Evolutionary conservation across 2,797 vertebrate genomes (phyloP).

Genomic region (Bradypus variegatus): DNA sequence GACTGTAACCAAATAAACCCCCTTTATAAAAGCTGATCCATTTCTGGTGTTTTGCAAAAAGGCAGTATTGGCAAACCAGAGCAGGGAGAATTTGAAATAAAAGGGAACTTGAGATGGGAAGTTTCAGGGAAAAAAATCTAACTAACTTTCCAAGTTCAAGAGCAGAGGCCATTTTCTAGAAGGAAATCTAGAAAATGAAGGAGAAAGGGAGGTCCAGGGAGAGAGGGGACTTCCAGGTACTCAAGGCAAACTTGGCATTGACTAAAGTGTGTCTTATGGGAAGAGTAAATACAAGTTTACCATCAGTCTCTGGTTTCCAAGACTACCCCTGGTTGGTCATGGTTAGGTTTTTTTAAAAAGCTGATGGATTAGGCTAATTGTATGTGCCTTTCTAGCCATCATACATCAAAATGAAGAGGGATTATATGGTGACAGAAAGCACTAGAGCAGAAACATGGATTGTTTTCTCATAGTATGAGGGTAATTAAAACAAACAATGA

Average conservation of each 20-base stretch:
- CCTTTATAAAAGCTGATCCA: no score
- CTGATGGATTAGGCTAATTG: background rate
- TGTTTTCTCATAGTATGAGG: background rate
- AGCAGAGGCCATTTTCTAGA: background rate
- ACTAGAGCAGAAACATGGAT: background rate
- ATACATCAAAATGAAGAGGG: background rate
- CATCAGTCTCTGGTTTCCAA: background rate
- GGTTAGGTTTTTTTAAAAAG: background rate
- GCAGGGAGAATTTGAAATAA: background rate
- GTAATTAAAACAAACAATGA: background rate
- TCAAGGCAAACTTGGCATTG: background rate
- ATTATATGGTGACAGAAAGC: background rate
- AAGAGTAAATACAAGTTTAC: background rate
- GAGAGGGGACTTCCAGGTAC: background rate
- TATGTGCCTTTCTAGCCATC: background rate
- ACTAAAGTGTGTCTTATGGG: background rate
- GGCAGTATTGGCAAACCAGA: no score
- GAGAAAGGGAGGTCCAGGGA: background rate
- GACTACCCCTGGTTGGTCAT: background rate
- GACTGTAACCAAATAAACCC: no score
- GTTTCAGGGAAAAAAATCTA: background rate
- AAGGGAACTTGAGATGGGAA: background rate
- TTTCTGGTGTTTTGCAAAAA: no score
- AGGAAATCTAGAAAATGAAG: background rate
- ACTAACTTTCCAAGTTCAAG: background rate